Evolutionary conservation across 2,888 invertebrate genomes (phyloP).

Genomic region (Phrixothrix hirtus): DNA sequence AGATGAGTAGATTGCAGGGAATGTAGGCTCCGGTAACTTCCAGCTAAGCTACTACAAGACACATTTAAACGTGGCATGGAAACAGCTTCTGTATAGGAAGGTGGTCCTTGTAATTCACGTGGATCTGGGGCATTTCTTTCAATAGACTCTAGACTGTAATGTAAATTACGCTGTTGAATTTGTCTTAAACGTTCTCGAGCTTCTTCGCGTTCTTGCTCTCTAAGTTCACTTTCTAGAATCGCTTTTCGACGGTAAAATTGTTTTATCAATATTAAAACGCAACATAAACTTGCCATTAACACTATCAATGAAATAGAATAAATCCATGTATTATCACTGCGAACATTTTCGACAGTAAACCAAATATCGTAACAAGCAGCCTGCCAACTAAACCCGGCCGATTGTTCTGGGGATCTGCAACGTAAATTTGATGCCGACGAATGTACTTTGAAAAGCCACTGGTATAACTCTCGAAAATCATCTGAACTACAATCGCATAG

Average conservation of each 20-base stretch:
- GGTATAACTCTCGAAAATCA: constrained; percentile 65
- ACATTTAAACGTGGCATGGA: constrained; percentile 71
- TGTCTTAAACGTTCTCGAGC: constrained; percentile 60
- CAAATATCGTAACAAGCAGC: constrained; percentile 67
- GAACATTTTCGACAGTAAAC: constrained; percentile 50
- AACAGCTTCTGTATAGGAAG: constrained; percentile 77
- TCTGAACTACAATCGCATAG: constrained; percentile 70
- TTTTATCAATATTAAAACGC: constrained; percentile 61
- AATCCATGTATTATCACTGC: constrained; percentile 59
- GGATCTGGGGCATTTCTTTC: constrained; percentile 67
- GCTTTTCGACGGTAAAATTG: constrained; percentile 62
- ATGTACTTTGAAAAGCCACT: constrained; percentile 64
- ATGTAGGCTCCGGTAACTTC: constrained; percentile 47
- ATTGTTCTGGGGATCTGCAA: constrained; percentile 67
- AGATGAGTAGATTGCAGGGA: constrained; percentile 19
- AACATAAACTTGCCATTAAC: constrained; percentile 60
- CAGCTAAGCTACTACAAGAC: constrained; percentile 59
- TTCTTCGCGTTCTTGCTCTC: constrained; percentile 62
- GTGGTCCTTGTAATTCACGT: constrained; percentile 70
- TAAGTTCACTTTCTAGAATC: constrained; percentile 51
- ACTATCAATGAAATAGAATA: constrained; percentile 62
- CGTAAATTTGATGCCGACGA: constrained; percentile 58
- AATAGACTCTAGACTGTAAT: constrained; percentile 51
- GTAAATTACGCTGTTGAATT: constrained; percentile 56
- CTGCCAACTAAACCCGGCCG: constrained; percentile 70